These are phyloP conservation scores for Thripadectes ignobilis DNA, from an alignment of 2,797 vertebrate species.

Conservation along the genomic window DNA sequence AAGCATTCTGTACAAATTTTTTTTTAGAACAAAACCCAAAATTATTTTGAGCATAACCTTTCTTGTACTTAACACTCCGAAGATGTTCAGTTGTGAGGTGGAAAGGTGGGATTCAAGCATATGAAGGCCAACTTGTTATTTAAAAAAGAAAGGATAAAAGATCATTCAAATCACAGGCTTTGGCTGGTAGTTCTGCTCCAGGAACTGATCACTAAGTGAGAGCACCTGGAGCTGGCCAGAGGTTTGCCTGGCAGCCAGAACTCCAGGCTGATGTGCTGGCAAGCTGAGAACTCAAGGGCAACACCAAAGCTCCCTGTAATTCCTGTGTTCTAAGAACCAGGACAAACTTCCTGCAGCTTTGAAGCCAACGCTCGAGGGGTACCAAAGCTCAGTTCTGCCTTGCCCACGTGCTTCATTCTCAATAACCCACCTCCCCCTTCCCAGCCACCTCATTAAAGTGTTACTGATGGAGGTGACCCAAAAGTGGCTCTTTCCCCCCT, in stretches of 20 bases:
- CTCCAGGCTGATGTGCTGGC: not conserved
- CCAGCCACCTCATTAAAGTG: not conserved
- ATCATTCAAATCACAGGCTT: not conserved
- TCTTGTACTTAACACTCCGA: not conserved
- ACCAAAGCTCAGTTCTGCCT: not conserved
- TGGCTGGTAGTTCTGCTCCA: not conserved
- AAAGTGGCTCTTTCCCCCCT: not conserved
- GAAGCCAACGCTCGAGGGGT: rapidly evolving
- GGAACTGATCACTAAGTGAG: not conserved
- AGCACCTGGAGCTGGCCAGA: not conserved
- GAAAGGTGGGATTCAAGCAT: not conserved
- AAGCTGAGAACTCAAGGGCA: not conserved
- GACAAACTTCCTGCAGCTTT: not conserved
- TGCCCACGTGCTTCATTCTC: not conserved
- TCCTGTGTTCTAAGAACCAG: not conserved
- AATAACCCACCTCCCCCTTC: not conserved
- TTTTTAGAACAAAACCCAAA: not conserved
- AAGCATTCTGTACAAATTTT: not conserved
- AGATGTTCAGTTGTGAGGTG: not conserved
- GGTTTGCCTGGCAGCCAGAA: not conserved
- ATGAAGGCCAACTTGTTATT: not conserved
- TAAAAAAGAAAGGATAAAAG: not conserved
- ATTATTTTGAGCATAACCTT: not conserved
- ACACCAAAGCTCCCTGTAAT: not conserved
- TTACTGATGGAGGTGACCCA: not conserved